Evolutionary conservation across 2,113 vertebrate species (phyloP), one percentile per base, ranked within the genome.

Genomic region (Leptodactylus fuscus): DNA sequence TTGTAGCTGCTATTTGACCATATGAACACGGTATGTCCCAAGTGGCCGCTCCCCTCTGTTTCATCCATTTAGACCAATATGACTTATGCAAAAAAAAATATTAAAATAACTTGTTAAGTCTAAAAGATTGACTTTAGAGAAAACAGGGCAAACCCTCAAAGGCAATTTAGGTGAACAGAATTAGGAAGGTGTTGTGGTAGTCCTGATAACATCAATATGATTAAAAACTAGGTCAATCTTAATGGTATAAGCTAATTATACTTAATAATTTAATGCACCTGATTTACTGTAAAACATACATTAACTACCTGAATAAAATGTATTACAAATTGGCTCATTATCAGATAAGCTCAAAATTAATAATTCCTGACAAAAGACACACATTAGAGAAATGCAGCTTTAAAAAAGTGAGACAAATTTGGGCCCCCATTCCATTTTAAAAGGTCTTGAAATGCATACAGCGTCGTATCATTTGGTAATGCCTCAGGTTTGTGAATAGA

Each of bases 191-290:
- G 32, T 44, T 82, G 51, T 20, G 53, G 22, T 27, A 38, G 81
- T 36, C 44, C 0, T 41, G 36, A 70, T 55, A 58, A 41, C 32
- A 82, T 82, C 81, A 73, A 58, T 58, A 73, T 34, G 53, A 38
- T 73, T 82, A 82, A 44, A 71, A 82, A 74, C 49, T 55, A 34
- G 48, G 67, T 71, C 81, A 73, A 51, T 53, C 46, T 51, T 53
- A 73, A 73, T 41, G 49, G 22, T 58, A 29, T 41, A 73, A 36
- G 34, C 67, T 71, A 82, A 82, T 82, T 82, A 58, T 58, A 38
- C 16, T 55, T 82, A 71, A 32, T 67, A 67, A 82, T 58, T 73
- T 58, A 74, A 74, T 74, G 29, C 48, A 44, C 46, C 15, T 55
- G 27, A 29, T 48, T 82, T 74, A 27, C 36, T 55, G 44, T 55